Percentiles rank a stretch among this genome's conserved stretches.
phyloP scores from a whole-genome alignment of 2,797 vertebrate genomes.

The Chlorospingus semifuscus region DNA sequence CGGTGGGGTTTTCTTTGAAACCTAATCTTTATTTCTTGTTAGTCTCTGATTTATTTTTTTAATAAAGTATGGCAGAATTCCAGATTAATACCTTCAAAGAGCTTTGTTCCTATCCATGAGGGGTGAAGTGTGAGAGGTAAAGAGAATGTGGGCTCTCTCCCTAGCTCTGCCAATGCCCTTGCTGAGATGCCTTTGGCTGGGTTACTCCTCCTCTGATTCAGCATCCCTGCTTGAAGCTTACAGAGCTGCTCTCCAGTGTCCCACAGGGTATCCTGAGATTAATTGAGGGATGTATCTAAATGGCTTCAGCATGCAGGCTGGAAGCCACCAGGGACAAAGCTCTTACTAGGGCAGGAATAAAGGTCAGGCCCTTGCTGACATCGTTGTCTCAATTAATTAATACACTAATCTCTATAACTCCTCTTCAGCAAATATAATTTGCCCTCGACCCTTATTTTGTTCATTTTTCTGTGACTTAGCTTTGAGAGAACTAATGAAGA shows the following conservation, averaged over 20 bases:
- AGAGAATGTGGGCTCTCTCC: background rate
- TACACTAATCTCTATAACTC: slow-evolving; percentile 37
- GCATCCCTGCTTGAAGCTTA: background rate
- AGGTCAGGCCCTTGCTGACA: slow-evolving; percentile 52
- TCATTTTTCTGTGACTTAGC: background rate
- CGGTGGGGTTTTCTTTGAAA: fast-evolving
- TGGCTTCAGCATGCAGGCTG: background rate
- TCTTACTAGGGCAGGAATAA: slow-evolving; percentile 40
- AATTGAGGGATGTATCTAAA: slow-evolving; percentile 52
- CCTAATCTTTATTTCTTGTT: background rate
- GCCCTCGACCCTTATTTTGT: background rate
- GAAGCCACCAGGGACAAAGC: slow-evolving; percentile 13
- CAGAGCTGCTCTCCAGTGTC: background rate
- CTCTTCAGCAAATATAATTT: slow-evolving; percentile 52
- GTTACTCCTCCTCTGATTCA: background rate
- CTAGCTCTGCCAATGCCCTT: background rate
- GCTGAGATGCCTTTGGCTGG: background rate
- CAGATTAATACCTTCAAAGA: background rate
- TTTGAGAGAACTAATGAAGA: background rate
- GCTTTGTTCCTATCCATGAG: background rate
- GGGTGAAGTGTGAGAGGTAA: background rate
- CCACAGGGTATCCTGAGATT: background rate
- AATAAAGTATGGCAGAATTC: background rate
- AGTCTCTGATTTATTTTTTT: background rate
- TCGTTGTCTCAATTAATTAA: slow-evolving; percentile 42